Evolutionary conservation across 1,140 invertebrate species (phyloP), one percentile per base, ranked within the genome.

Genomic region (Popillia japonica): DNA sequence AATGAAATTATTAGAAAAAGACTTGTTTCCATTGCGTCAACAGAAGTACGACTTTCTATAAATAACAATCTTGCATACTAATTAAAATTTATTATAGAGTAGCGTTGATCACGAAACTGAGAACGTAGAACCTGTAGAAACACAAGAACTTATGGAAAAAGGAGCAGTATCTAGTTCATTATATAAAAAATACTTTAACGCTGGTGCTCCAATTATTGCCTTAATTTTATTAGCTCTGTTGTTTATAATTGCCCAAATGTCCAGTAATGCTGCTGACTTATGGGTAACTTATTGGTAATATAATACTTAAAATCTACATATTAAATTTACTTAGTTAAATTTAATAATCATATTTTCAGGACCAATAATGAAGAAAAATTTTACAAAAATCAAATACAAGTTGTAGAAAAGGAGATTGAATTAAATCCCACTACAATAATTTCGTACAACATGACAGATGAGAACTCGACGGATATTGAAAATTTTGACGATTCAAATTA

Each of bases 201-300:
- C 90, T 6, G 91, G 91, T 23, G 74, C 72, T 48, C 8, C 2
- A 7, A 77, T 76, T 20, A 72, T 80, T 3, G 87, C 85, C 59
- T 81, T 90, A 2, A 79, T 89, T 1, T 83, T 86, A 2, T 81
- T 90, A 4, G 11, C 87, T 0, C 9, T 86, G n/a, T 87, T 87
- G 79, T 85, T 83, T 20, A 78, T 90, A 22, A 73, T 90, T 6
- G 87, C 90, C 6, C 88, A 91, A 41, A 83, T 86, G 2, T 83
- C 86, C 6, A 89, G 87, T 8, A 91, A 88, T 48, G 88, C 88
- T 0, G 90, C 88, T 40, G 94, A 96, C 85, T 93, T 91, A 81
- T 95, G 93, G 93, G 85, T 94, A 0, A 91, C 92, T 23, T 90
- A 90, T 77, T 95, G 94, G 94, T 89, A 84, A 83, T 77, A 74